Evolutionary conservation across 2,113 vertebrate species (phyloP), one percentile per base, ranked within the genome.

Genomic region (Riparia riparia): DNA sequence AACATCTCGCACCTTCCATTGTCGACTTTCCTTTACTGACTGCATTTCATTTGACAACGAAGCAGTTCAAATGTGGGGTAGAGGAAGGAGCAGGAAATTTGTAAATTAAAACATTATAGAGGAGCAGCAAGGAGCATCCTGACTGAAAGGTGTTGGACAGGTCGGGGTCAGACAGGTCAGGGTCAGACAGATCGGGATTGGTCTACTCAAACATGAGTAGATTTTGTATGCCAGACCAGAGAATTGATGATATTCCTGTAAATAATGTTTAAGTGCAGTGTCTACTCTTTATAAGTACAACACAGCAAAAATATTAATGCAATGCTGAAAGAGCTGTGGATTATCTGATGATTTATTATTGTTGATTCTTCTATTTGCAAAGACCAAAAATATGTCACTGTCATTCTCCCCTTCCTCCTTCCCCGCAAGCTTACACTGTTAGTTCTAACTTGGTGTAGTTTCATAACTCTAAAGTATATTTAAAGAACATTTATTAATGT

Each of bases 401-500:
- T 66, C 28, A 12, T 63, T 90, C 17, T 82, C 13, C 26, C 10
- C 9, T 5, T 3, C 6, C 21, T 64, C 14, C 8, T 60, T 63
- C 17, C 54, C 34, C 32, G 26, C 64, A 51, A 81, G 60, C 19
- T 81, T 84, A 49, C 7, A 4, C 7, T 44, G 65, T 71, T 91
- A 73, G 29, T 44, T 69, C 70, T 60, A 93, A 81, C 57, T 82
- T 47, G 15, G 16, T 81, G 51, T 71, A 14, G 32, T 83, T 96
- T 89, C 58, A 28, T 93, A 82, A 90, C 44, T 86, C 93, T 83
- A 41, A 94, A 93, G 32, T 56, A n/a, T 89, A 6, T 60, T 94
- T 94, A 65, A 89, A 83, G 70, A 92, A 80, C 82, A 41, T 31
- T 91, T 86, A 57, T 92, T 61, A 93, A 90, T 90, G 54, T 70